These are phyloP conservation scores for Bathynomus jamesi DNA, from an alignment of 1,140 invertebrate genomes.

Conservation along the genomic window DNA sequence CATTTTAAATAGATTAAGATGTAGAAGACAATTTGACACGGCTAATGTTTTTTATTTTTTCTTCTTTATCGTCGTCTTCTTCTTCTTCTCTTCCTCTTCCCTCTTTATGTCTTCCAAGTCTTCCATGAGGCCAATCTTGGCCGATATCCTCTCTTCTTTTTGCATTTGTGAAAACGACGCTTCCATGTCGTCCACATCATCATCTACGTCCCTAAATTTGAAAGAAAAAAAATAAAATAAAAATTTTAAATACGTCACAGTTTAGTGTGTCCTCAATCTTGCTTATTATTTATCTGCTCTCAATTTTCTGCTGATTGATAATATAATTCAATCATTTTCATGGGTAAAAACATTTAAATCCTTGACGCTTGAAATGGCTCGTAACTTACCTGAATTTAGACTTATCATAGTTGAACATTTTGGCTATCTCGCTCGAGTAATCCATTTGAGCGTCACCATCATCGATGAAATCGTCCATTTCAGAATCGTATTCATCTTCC, in stretches of 20 bases:
- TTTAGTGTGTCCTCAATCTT: no score
- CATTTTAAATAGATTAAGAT: no score
- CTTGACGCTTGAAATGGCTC: no score
- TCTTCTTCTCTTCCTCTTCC: slow-evolving; percentile 71
- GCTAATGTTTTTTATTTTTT: no score
- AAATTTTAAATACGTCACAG: no score
- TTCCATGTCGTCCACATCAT: slow-evolving; percentile 36
- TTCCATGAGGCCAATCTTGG: slow-evolving; percentile 42
- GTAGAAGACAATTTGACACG: no score
- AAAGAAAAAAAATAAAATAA: no score
- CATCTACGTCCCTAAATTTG: slow-evolving; percentile 32
- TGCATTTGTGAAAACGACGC: slow-evolving; percentile 32
- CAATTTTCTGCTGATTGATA: no score
- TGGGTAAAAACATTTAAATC: no score
- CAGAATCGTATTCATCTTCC: slow-evolving; percentile 36
- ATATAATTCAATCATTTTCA: no score
- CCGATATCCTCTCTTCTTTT: slow-evolving; percentile 39
- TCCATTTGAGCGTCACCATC: slow-evolving; percentile 33
- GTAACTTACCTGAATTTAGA: slow-evolving; percentile 27
- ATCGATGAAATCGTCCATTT: slow-evolving; percentile 39
- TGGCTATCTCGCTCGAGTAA: slow-evolving; percentile 31
- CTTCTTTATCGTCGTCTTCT: slow-evolving; percentile 56
- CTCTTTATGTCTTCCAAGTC: slow-evolving; percentile 44
- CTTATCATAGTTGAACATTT: slow-evolving; percentile 37
- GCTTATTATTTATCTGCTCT: no score